Conservation (phyloP, 2,113 vertebrate species). For the Actenoides lindsayi region DNA sequence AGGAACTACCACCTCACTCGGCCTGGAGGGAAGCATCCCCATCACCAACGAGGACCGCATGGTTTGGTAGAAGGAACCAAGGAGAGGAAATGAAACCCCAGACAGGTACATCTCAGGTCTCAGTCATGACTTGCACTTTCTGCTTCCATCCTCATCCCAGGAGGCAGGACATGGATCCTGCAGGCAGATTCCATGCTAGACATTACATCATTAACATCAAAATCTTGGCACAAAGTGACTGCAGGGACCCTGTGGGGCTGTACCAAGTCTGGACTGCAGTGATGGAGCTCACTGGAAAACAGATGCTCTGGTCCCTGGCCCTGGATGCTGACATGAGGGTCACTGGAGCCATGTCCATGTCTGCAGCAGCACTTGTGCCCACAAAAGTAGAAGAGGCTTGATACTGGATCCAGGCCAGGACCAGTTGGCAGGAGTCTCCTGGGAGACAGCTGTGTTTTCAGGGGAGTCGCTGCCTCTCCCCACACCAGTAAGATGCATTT, state of each 20-base stretch:
- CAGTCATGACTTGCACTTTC: neutral
- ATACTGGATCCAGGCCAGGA: neutral
- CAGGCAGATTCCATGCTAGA: neutral
- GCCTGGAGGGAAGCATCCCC: neutral
- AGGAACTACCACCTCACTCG: neutral
- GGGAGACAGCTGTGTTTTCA: neutral
- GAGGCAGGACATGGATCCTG: neutral
- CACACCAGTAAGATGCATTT: neutral
- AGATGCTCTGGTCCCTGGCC: neutral
- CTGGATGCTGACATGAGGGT: neutral
- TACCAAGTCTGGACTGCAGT: neutral
- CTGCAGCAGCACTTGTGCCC: neutral
- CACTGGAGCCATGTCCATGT: neutral
- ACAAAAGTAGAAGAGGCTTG: neutral
- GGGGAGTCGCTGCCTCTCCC: neutral
- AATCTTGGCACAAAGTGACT: rapidly evolving
- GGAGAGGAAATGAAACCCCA: neutral
- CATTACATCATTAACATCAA: rapidly evolving
- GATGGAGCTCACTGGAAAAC: neutral
- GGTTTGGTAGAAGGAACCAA: neutral
- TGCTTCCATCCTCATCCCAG: neutral
- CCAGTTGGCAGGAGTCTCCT: neutral
- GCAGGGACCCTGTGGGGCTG: neutral
- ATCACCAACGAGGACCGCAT: neutral
- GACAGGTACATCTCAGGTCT: neutral